Conservation (phyloP, 2,797 vertebrate species). For the Platyrinchus mystaceus region DNA sequence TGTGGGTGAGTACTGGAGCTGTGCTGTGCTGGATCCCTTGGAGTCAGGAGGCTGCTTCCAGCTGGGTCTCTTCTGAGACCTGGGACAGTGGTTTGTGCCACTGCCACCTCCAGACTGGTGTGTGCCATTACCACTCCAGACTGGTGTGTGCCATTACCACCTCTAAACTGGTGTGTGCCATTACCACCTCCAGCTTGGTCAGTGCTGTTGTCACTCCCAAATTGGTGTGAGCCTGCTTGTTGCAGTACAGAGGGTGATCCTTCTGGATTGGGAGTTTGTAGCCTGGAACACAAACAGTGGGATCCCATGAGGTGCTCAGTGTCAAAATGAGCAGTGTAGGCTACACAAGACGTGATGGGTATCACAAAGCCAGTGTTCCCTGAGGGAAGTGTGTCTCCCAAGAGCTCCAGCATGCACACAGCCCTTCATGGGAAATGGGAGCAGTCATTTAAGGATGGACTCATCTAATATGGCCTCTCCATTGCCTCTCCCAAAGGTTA, state of each 20-base stretch:
- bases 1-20: slow-evolving; percentile 77
- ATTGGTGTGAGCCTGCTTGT: neutral
- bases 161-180: neutral
- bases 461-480: neutral
- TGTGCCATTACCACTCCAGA: neutral
- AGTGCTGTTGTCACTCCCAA: neutral
- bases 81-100: neutral
- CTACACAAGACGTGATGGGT: neutral
- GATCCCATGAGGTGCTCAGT: neutral
- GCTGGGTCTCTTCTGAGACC: neutral
- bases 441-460: neutral
- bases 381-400: neutral
- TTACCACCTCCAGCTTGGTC: neutral
- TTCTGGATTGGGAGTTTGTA: neutral
- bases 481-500: slow-evolving; percentile 62
- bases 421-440: neutral
- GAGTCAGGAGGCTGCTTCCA: neutral
- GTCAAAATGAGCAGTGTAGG: neutral
- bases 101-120: neutral
- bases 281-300: neutral
- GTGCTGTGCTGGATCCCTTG: neutral
- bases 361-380: neutral
- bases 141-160: neutral
- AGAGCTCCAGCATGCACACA: neutral
- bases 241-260: neutral